phyloP scores from a whole-genome alignment of 2,888 invertebrate species.

The Ditula angustiorana region DNA sequence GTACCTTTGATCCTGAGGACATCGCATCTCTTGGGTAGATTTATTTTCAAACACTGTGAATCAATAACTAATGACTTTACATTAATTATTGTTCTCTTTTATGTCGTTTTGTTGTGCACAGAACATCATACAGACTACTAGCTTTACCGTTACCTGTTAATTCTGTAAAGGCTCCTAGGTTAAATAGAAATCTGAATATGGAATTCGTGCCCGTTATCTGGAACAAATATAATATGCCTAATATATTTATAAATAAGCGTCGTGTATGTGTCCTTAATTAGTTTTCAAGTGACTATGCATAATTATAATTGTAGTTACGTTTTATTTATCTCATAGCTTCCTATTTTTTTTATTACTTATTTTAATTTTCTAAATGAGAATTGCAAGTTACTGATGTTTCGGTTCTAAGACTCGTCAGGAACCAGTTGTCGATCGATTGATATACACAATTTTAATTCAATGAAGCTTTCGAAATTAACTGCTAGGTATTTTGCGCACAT shows the following conservation, averaged over 20 bases:
- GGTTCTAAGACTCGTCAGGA: constrained; percentile 74
- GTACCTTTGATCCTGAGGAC: neutral
- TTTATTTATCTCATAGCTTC: constrained; percentile 69
- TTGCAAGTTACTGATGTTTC: constrained; percentile 63
- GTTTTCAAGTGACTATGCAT: constrained; percentile 70
- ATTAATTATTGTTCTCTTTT: constrained; percentile 9
- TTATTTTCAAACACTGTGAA: constrained; percentile 10
- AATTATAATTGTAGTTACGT: constrained; percentile 65
- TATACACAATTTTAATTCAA: constrained; percentile 81
- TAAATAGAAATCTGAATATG: constrained; percentile 11
- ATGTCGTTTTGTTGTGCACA: constrained; percentile 18
- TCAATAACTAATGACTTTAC: constrained; percentile 16
- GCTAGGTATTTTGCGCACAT: constrained; percentile 26
- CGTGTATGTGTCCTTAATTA: constrained; percentile 56
- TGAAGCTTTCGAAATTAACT: constrained; percentile 48
- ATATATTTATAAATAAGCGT: constrained; percentile 58
- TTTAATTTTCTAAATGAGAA: constrained; percentile 59
- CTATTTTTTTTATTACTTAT: constrained; percentile 56
- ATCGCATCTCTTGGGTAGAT: constrained; percentile 22
- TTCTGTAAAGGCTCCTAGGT: constrained; percentile 7
- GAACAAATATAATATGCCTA: constrained; percentile 48
- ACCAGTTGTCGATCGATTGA: constrained; percentile 64
- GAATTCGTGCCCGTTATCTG: neutral
- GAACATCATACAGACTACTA: neutral
- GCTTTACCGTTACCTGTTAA: constrained; percentile 18